Evolutionary conservation across 1,140 invertebrate genomes (phyloP), one percentile per base, ranked within the genome.

Genomic region (Sitophilus oryzae): DNA sequence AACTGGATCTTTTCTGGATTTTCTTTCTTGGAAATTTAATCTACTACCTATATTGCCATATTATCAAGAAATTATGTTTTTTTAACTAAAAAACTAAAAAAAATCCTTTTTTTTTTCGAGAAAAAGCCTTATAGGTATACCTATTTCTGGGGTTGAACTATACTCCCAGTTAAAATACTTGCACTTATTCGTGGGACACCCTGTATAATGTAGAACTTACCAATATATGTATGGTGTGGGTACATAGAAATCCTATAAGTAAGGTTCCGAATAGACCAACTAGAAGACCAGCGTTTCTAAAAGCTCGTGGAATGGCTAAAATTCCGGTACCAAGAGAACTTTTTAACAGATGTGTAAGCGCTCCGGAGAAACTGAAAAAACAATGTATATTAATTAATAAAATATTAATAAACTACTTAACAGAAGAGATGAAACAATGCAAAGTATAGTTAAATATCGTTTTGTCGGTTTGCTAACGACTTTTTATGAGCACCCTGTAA

Each of bases 291-390:
- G 86, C 81, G 70, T 92, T 85, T 62, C 82, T 84, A 59, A 94
- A 84, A 1, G 91, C 90, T 52, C 81, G 78, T 2, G 91, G 90
- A 85, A 94, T 92, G 1, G 91, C 90, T 49, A 94, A 72, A 45
- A 93, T 88, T 0, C 91, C 91, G 0, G 89, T 89, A 0, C 91
- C 91, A 14, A 94, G 74, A 4, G 90, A 92, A 60, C 85, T 85
- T 71, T 92, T 92, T 2, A 91, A 66, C 3, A 92, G 72, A 70
- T 91, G 88, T n/a, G 83, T 77, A 60, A 90, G 71, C 0, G 88
- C 82, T 0, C 86, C 86, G 1, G 77, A 66, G 58, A 86, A 81
- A 25, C 85, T 87, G 71, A 20, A 74, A 74, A 6, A 55, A 55
- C 14, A 41, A 54, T 46, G 23, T 34, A 6, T 5, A 11, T 34